Evolutionary conservation across 2,113 vertebrate genomes (phyloP), one percentile per base, ranked within the genome.

Genomic region (Dipodomys spectabilis): DNA sequence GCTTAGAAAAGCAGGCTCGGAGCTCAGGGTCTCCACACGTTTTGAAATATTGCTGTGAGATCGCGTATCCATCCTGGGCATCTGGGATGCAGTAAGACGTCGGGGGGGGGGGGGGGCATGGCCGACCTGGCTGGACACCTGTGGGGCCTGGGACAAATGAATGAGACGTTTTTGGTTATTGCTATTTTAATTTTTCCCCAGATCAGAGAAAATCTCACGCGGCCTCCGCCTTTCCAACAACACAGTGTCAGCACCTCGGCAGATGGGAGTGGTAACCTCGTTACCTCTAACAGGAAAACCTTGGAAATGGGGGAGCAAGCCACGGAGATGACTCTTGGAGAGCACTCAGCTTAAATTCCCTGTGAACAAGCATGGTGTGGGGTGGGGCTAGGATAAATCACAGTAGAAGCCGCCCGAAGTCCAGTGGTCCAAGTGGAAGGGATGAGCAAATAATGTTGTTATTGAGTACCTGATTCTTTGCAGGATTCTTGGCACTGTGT

Each of bases 11-110:
- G 94, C 65, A 57, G 94, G 93, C 92, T 96, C 94, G 93, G 96
- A 96, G 96, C 93, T 93, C 90, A 90, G 93, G 92, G 77, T 96
- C 95, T 93, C 96, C 95, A 95, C 96, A 97, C 94, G 93, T 97
- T 92, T 96, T 97, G 94, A 97, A 96, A 97, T 97, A 96, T 96
- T 96, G 90, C 68, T 30, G 13, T 30, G 53, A 94, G 79, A 92
- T 96, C 96, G 92, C 86, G 77, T 92, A 93, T 96, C 96, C 96
- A 94, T 95, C 94, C 88, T 1, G 12, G 93, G 82, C 78, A 93
- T 96, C 94, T 85, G 93, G 92, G 95, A 94, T 7, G 79, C 90
- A 83, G 96, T 39, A 71, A 85, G 79, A 74, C 93, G 88, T n/a
- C 93, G 82, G 64, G 79, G 49, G 79, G 80, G 71, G 53, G 35